Base-by-base conservation (phyloP, 1,140 invertebrate species). In the Neodiprion virginianus region DNA sequence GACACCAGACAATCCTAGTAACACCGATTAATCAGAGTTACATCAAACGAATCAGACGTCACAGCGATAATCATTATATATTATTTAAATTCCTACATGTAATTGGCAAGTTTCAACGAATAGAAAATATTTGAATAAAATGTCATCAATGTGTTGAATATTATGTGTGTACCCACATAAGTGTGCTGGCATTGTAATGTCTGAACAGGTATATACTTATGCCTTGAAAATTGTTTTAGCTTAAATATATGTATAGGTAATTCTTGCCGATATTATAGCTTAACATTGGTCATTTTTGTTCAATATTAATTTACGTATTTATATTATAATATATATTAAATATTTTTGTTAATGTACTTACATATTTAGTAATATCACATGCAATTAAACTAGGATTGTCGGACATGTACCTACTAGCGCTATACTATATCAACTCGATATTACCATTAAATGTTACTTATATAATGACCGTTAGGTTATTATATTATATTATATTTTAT, bases 361-460 rank as follows among this genome's bases (percentile, higher is more conserved):
- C 17, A 78, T 76, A 68, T 79, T 81, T 83, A 61, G 11, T 61
- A 84, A 85, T 85, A 85, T 86, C 82, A 84, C 84, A 85, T 85
- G 85, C 83, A 85, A 82, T 83, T 84, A 86, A 86, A 84, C 83
- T 81, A 85, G 81, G 84, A 86, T 86, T 86, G 85, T 86, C 85
- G 80, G 79, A 86, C 81, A 86, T 80, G 76, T 85, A 84, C 79
- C 81, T 80, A 81, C 81, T 76, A 79, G 48, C 77, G 78, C 77
- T 80, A 72, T 72, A 47, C 17, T 70, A 72, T 50, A 53, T 69
- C 66, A 71, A 76, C 71, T 66, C 75, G 65, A 65, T 76, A 69
- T 74, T 73, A 76, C 69, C 75, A 61, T 61, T 61, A 17, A 17
- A 12, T 61, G 11, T 61, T 17, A 61, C 53, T 17, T 61, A 8